Base-by-base conservation (phyloP, 2,888 invertebrate species). In the Spatulosminthurus flaviceps region DNA sequence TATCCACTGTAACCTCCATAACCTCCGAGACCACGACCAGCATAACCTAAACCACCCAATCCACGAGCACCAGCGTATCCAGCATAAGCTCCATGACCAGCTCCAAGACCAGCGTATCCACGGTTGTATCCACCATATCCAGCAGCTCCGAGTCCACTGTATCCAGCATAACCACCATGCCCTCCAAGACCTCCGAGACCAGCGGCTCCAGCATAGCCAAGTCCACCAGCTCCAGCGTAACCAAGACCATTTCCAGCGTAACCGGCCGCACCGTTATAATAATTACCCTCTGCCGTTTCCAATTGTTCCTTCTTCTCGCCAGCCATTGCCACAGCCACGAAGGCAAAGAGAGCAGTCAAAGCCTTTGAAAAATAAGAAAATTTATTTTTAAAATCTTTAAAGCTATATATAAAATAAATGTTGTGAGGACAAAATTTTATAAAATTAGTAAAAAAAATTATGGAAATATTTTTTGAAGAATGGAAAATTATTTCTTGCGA, bases 271-370 rank as follows among this genome's bases (percentile, higher is more conserved):
- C 61, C 34, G 34, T 34, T 34, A 24, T 77, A 77, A 34, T 69
- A 28, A 24, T 41, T 64, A 19, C 77, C 77, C n/a, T 24, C 77
- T 1, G 77, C 26, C 5, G 77, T 77, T 24, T 67, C 77, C 29
- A 77, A 51, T 11, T 60, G 61, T 60, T 69, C 77, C 69, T 70
- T 71, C 43, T 69, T 69, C n/a, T 77, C 77, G 4, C n/a, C 61
- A 7, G 42, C 21, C 1, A 22, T 0, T 1, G 28, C 77, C 13
- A 19, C 28, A 51, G 77, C 77, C 7, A 43, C 28, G 29, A 43
- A 70, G n/a, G 76, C 76, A 64, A 29, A 73, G 73, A 41, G 42
- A 19, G 29, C 76, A 13, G 70, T 26, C 51, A 42, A 71, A 69
- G 51, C 70, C 77, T 22, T 9, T 29, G n/a, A 7, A 72, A 4